A percentile compares a stretch with the other conserved stretches of the same genome.
phyloP scores from a whole-genome alignment of 1,140 invertebrate genomes.

The Aporrectodea caliginosa region DNA sequence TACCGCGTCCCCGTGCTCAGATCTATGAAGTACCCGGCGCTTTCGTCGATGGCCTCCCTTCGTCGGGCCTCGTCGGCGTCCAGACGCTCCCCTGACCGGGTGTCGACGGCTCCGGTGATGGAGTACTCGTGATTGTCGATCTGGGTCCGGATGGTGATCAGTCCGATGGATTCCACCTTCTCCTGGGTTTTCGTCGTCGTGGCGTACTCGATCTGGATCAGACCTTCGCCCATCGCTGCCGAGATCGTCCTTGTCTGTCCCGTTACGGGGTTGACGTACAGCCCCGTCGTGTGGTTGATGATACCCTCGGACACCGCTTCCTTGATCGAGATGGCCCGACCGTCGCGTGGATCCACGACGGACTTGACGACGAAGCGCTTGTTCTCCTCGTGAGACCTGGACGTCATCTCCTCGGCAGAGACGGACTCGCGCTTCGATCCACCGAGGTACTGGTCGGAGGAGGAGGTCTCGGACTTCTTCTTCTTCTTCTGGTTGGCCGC shows the following conservation, averaged over 20 bases:
- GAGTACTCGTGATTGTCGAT: slow-evolving; percentile 14
- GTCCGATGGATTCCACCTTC: slow-evolving; percentile 22
- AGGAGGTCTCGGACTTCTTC: not conserved
- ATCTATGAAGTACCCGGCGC: slow-evolving; percentile 29
- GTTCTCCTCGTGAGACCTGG: slow-evolving; percentile 18
- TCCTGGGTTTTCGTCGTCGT: slow-evolving; percentile 21
- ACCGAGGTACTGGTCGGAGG: not conserved
- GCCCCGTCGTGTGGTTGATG: slow-evolving; percentile 23
- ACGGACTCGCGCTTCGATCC: not conserved
- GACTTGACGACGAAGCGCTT: slow-evolving; percentile 27
- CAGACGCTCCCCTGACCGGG: slow-evolving; percentile 12
- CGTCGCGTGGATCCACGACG: slow-evolving; percentile 31
- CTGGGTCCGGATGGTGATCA: slow-evolving; percentile 27
- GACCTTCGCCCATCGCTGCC: not conserved
- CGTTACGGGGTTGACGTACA: slow-evolving; percentile 26
- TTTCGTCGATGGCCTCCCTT: slow-evolving; percentile 23
- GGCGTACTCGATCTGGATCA: slow-evolving; percentile 22
- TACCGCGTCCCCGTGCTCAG: slow-evolving; percentile 7
- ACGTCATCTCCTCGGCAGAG: slow-evolving; percentile 21
- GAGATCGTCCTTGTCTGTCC: slow-evolving; percentile 7
- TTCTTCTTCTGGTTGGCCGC: not conserved
- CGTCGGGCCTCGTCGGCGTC: slow-evolving; percentile 22
- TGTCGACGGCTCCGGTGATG: slow-evolving; percentile 14
- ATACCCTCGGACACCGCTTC: slow-evolving; percentile 28
- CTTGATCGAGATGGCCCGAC: slow-evolving; percentile 22